These are phyloP conservation scores for Microcebus tavaratra DNA, from an alignment of 2,113 vertebrate genomes.

Conservation along the genomic window DNA sequence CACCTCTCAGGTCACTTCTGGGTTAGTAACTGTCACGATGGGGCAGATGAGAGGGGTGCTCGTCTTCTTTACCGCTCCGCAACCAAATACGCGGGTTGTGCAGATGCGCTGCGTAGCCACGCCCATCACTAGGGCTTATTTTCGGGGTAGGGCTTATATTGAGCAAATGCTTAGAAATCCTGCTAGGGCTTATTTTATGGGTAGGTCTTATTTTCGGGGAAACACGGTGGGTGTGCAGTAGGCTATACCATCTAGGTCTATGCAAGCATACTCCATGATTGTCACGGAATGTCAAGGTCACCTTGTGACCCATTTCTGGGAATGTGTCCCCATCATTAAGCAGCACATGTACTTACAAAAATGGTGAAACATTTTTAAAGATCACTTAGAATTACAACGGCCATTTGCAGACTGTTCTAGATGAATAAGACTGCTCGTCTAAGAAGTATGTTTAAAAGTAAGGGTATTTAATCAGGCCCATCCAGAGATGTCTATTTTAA, in stretches of 20 bases:
- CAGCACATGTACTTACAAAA: background rate
- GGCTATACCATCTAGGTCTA: background rate
- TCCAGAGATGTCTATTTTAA: background rate
- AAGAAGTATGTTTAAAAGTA: background rate
- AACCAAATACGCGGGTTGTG: no score
- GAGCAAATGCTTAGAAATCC: no score
- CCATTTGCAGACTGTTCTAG: background rate
- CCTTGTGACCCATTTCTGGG: background rate
- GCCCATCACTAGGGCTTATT: no score
- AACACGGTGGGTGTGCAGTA: background rate
- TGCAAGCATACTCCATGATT: background rate
- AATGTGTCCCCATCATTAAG: background rate
- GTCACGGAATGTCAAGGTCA: background rate
- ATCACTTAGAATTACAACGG: background rate
- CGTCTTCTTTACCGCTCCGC: no score
- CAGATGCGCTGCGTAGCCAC: no score
- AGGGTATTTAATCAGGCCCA: background rate
- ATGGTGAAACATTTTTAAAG: background rate
- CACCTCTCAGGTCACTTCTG: no score
- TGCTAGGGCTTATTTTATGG: background rate
- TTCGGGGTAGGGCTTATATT: no score
- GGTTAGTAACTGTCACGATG: no score
- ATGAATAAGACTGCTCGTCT: background rate
- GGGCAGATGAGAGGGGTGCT: no score
- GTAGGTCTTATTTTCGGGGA: no score